phyloP scores from a whole-genome alignment of 2,113 vertebrate species.

The Trinectes maculatus region DNA sequence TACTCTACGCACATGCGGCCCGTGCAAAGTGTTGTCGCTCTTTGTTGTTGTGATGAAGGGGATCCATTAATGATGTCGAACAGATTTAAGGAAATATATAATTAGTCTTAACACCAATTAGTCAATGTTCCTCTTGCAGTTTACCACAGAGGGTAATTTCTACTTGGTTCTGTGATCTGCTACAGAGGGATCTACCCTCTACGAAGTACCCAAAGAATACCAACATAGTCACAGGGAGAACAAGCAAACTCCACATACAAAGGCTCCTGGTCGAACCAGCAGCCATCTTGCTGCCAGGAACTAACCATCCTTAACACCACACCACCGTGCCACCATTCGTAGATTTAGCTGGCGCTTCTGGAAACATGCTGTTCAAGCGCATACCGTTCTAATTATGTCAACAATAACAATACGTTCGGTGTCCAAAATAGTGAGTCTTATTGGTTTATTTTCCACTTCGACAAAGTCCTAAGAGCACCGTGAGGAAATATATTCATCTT shows the following conservation, averaged over 20 bases:
- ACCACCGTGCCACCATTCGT: no score
- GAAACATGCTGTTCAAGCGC: conserved; percentile 2
- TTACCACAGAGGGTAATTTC: conserved; percentile 38
- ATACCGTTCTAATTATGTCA: neutral
- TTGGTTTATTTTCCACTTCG: neutral
- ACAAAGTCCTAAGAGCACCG: neutral
- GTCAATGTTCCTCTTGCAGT: conserved; percentile 46
- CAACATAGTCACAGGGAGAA: no score
- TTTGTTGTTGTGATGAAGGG: conserved; percentile 52
- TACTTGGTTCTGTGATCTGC: conserved; percentile 42
- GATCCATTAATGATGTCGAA: conserved; percentile 50
- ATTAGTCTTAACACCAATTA: conserved; percentile 55
- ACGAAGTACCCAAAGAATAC: no score
- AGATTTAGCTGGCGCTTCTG: no score
- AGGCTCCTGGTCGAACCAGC: no score
- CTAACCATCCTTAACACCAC: no score
- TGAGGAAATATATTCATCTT: conserved; percentile 27
- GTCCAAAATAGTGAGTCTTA: no score
- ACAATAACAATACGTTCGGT: neutral
- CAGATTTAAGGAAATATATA: conserved; percentile 61
- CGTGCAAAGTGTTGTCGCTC: conserved; percentile 19
- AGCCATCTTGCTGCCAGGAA: no score
- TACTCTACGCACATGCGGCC: conserved; percentile 11
- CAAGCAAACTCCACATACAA: no score
- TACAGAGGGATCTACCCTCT: conserved; percentile 37